Evolutionary conservation across 2,888 invertebrate genomes (phyloP).

Genomic region (Acleris sparsana): DNA sequence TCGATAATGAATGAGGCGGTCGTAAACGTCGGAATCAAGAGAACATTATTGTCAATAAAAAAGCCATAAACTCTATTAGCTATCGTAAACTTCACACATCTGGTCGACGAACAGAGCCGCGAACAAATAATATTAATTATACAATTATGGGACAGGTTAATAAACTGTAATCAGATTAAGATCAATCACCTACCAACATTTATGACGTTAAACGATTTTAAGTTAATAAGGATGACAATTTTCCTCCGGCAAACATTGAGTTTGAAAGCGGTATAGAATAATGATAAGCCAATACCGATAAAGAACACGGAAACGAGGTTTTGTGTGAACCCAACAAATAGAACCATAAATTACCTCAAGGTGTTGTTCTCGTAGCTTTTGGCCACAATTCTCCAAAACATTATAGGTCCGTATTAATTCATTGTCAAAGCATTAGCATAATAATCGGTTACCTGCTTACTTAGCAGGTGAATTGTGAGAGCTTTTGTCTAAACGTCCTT

Average conservation of each 20-base stretch:
- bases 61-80: constrained; percentile 81
- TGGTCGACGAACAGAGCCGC: constrained; percentile 76
- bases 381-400: constrained; percentile 79
- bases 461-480: constrained; percentile 72
- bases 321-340: constrained; percentile 69
- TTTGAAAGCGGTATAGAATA: constrained; percentile 63
- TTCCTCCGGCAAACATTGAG: constrained; percentile 35
- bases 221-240: constrained; percentile 35
- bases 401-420: constrained; percentile 62
- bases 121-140: constrained; percentile 74
- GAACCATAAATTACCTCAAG: constrained; percentile 79
- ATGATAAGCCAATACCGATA: constrained; percentile 72
- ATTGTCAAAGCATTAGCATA: constrained; percentile 76
- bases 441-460: constrained; percentile 78
- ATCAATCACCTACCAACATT: constrained; percentile 20
- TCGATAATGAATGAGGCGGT: constrained; percentile 81
- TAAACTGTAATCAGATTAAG: constrained; percentile 35
- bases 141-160: constrained; percentile 57
- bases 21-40: constrained; percentile 78
- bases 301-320: constrained; percentile 80
- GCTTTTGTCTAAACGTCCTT: constrained; percentile 59
- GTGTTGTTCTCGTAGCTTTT: constrained; percentile 70
- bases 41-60: constrained; percentile 84
- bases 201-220: constrained; percentile 29
- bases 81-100: constrained; percentile 80